A percentile compares a stretch with the other conserved stretches of the same genome.
Conservation (phyloP, 1,140 invertebrate genomes). For the Aphelinus certus region DNA sequence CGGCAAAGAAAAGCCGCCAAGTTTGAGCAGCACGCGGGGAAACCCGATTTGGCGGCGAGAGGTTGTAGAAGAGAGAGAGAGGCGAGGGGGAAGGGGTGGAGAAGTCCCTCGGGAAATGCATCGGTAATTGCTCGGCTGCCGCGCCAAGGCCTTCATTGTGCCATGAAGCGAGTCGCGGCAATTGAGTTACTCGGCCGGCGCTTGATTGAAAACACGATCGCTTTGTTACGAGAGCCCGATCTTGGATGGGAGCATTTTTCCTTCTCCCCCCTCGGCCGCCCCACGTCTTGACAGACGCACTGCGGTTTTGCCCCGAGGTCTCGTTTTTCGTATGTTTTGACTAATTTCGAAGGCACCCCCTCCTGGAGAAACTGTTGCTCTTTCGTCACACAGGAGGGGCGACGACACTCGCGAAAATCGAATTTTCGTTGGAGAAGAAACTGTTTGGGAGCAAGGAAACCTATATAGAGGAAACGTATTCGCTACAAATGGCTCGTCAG, state of each 20-base stretch:
- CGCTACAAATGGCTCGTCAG: no score
- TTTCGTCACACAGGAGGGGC: no score
- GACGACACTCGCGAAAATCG: background rate
- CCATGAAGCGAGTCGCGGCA: background rate
- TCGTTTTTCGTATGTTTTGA: no score
- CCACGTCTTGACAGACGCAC: no score
- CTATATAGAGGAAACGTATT: no score
- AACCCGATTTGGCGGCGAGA: background rate
- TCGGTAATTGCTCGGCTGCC: constrained; percentile 23
- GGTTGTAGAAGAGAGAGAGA: background rate
- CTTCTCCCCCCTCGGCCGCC: no score
- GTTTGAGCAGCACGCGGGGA: background rate
- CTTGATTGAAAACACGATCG: constrained; percentile 13
- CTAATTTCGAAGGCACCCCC: no score
- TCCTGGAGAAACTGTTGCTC: no score
- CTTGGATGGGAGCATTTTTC: background rate
- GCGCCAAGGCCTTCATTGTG: background rate
- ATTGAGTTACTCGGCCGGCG: background rate
- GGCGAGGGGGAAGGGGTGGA: background rate
- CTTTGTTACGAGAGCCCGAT: background rate
- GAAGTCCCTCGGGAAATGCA: constrained; percentile 24
- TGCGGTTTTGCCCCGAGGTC: no score
- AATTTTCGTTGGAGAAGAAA: background rate
- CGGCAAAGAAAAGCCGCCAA: background rate
- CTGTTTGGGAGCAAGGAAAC: background rate